Percentiles rank a stretch among this genome's conserved stretches.
These are phyloP conservation scores for Ceyx erithaca DNA, from an alignment of 2,797 vertebrate species.

Conservation along the genomic window DNA sequence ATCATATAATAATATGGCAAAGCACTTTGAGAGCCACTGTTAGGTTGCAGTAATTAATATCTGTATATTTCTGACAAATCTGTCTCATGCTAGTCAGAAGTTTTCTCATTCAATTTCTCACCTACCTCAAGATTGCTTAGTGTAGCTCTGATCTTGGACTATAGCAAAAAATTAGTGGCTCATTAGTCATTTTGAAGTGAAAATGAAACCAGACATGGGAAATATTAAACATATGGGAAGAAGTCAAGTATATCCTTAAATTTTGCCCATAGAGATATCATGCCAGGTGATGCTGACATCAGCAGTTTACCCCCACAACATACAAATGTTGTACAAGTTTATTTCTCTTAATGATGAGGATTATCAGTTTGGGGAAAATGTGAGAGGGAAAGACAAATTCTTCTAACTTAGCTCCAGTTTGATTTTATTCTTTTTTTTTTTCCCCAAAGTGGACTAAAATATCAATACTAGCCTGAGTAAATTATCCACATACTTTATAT, in stretches of 20 bases:
- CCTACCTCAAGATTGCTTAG: not conserved
- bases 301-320: not conserved
- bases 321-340: rapidly evolving
- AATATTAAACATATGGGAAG: not conserved
- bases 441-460: not conserved
- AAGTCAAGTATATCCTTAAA: not conserved
- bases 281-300: not conserved
- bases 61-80: not conserved
- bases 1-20: not conserved
- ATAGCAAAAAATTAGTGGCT: not conserved
- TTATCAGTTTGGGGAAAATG: not conserved
- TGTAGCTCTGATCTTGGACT: not conserved
- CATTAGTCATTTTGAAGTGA: not conserved
- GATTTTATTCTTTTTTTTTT: not conserved
- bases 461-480: not conserved
- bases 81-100: not conserved
- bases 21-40: not conserved
- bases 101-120: not conserved
- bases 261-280: not conserved
- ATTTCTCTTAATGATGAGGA: not conserved
- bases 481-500: not conserved
- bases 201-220: not conserved
- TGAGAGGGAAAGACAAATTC: not conserved
- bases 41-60: not conserved
- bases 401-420: not conserved